These are phyloP conservation scores for Fulica atra DNA, from an alignment of 2,113 vertebrate species.

Conservation along the genomic window DNA sequence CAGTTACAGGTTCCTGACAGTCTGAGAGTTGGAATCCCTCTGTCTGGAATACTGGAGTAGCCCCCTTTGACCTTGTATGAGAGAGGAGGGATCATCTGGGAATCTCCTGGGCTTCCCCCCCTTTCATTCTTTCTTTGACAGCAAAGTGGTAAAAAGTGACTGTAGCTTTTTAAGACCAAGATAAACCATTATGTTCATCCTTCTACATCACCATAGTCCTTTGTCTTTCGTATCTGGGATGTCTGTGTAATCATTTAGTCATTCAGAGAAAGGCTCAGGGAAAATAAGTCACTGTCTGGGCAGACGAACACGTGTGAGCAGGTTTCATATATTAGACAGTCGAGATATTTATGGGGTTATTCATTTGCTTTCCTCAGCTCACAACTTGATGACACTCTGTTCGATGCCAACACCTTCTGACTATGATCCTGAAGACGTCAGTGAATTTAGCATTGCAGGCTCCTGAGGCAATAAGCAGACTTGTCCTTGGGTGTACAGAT, in stretches of 20 bases:
- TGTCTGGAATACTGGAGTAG: not conserved
- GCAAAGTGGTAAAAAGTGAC: not conserved
- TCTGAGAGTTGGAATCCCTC: not conserved
- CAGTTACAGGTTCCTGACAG: not conserved
- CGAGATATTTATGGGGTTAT: not conserved
- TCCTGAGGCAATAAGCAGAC: not conserved
- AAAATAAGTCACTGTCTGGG: conserved; percentile 23
- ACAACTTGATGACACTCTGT: not conserved
- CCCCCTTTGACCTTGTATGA: not conserved
- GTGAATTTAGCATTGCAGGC: not conserved
- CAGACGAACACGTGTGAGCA: not conserved
- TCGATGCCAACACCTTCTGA: not conserved
- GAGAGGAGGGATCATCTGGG: not conserved
- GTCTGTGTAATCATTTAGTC: not conserved
- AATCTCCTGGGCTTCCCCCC: not conserved
- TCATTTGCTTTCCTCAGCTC: not conserved
- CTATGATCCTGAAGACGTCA: not conserved
- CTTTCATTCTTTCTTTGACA: not conserved
- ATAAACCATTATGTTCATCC: not conserved
- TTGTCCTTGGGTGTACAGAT: not conserved
- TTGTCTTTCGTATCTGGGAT: not conserved
- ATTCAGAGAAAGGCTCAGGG: not conserved
- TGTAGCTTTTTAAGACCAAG: not conserved
- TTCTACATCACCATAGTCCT: not conserved
- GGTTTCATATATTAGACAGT: not conserved